phyloP scores from a whole-genome alignment of 2,888 invertebrate genomes.

The Ernsta delagoae region DNA sequence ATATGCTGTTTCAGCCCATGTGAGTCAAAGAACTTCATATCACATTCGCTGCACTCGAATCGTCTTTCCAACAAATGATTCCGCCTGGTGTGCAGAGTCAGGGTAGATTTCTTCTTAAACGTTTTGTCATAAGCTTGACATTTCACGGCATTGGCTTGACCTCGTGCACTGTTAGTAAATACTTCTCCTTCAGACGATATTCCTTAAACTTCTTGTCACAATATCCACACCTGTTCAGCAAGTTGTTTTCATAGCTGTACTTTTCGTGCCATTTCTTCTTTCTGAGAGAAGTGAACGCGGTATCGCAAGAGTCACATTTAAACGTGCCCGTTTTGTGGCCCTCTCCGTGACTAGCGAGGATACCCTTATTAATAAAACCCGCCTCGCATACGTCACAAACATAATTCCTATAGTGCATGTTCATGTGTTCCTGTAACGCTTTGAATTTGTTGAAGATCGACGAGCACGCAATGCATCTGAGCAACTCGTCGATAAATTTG shows the following conservation, averaged over 20 bases:
- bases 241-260: constrained; percentile 52
- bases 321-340: constrained; percentile 48
- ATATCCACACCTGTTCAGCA: constrained; percentile 46
- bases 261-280: constrained; percentile 47
- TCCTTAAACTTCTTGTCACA: constrained; percentile 46
- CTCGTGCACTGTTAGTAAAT: constrained; percentile 45
- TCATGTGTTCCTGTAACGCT: constrained; percentile 59
- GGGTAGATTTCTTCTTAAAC: constrained; percentile 45
- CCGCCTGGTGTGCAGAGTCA: too few relatives aligned
- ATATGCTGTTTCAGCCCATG: constrained; percentile 61
- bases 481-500: constrained; percentile 52
- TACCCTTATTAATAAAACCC: constrained; percentile 51
- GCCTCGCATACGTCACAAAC: constrained; percentile 59
- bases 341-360: constrained; percentile 42
- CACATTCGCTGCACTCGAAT: constrained; percentile 46
- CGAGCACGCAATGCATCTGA: constrained; percentile 54
- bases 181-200: constrained; percentile 44
- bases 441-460: constrained; percentile 56
- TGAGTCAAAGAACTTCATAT: constrained; percentile 57
- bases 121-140: constrained; percentile 60
- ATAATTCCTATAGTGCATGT: constrained; percentile 64
- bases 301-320: constrained; percentile 46
- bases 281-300: constrained; percentile 45
- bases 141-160: constrained; percentile 32
- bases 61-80: constrained; percentile 24